Conservation (phyloP, 2,888 invertebrate species). For the Labia minor region DNA sequence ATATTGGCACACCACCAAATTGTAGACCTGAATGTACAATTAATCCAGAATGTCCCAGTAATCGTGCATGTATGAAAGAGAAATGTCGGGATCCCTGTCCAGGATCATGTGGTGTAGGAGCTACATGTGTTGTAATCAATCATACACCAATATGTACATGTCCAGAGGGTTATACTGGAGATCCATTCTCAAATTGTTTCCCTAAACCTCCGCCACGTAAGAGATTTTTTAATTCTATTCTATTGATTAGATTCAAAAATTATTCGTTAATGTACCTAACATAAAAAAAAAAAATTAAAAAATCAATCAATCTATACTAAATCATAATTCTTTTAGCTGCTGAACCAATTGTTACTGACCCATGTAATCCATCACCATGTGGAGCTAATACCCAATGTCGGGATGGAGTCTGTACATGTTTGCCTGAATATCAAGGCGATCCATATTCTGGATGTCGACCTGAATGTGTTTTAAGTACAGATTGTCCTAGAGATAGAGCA, state of each 20-base stretch:
- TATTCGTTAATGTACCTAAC: not conserved
- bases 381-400: conserved; percentile 32
- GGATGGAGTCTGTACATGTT: conserved; percentile 57
- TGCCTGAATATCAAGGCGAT: conserved; percentile 59
- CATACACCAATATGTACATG: conserved; percentile 37
- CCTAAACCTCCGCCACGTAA: conserved; percentile 27
- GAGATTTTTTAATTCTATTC: no score
- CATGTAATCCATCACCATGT: conserved; percentile 32
- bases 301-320: not conserved
- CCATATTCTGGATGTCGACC: conserved; percentile 58
- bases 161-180: conserved; percentile 36
- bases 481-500: conserved; percentile 52
- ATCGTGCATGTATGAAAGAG: conserved; percentile 43
- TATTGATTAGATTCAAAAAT: no score
- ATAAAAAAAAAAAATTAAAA: conserved; percentile 29
- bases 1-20: conserved; percentile 59
- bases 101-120: conserved; percentile 43
- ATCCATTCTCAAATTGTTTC: conserved; percentile 35
- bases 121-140: conserved; percentile 44
- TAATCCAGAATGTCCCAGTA: conserved; percentile 54
- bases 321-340: conserved; percentile 17
- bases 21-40: conserved; percentile 60
- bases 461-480: conserved; percentile 56
- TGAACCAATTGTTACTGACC: conserved; percentile 25
- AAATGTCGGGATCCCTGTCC: conserved; percentile 47